Evolutionary conservation across 2,113 vertebrate genomes (phyloP).

Genomic region (Thalassoma bifasciatum): DNA sequence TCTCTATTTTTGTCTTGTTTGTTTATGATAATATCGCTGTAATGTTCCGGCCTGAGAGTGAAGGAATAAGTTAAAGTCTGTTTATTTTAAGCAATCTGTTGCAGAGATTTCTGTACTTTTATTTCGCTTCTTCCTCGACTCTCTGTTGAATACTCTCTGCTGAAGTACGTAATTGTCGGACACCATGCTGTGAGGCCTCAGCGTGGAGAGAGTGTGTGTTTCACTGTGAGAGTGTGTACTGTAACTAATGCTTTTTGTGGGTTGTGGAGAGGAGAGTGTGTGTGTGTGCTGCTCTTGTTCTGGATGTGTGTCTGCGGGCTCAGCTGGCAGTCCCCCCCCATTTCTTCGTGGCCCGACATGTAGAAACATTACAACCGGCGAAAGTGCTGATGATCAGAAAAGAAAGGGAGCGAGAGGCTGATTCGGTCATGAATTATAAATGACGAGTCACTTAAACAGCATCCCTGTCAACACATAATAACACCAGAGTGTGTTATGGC

Average conservation of each 20-base stretch:
- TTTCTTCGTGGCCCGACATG: constrained; percentile 62
- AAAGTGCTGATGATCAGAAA: constrained; percentile 84
- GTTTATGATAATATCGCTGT: neutral
- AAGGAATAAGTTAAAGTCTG: too few species aligned
- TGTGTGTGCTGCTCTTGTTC: neutral
- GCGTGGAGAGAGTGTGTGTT: neutral
- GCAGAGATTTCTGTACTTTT: constrained; percentile 30
- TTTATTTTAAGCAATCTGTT: neutral
- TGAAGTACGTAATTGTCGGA: constrained; percentile 18
- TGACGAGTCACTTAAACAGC: constrained; percentile 78
- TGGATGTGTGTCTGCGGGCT: constrained; percentile 25
- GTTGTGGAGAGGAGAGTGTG: neutral
- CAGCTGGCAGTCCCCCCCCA: constrained; percentile 52
- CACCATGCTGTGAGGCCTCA: constrained; percentile 20
- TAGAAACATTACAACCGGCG: constrained; percentile 67
- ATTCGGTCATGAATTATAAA: constrained; percentile 83
- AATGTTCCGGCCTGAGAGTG: too few species aligned
- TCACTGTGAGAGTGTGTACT: neutral
- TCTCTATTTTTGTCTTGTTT: neutral
- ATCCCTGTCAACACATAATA: constrained; percentile 78
- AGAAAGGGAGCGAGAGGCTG: constrained; percentile 65
- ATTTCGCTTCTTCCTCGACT: constrained; percentile 17
- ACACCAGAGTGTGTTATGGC: constrained; percentile 60
- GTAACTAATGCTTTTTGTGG: constrained; percentile 11
- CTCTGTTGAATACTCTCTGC: constrained; percentile 11